phyloP scores from a whole-genome alignment of 2,797 vertebrate genomes.

The Selene dorsalis region DNA sequence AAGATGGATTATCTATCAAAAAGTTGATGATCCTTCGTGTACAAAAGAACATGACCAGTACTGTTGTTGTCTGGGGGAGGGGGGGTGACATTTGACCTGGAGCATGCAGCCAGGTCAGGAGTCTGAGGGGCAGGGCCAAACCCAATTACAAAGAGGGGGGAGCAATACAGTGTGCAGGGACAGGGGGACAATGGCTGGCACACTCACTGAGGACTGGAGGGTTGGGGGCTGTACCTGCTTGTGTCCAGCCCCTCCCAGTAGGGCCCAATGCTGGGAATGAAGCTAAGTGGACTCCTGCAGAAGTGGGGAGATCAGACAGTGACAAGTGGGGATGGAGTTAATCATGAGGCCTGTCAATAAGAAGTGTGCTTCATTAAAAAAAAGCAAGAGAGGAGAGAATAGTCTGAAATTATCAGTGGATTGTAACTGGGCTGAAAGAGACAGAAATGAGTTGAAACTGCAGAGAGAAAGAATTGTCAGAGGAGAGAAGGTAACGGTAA shows the following conservation, averaged over 20 bases:
- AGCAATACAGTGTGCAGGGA: conserved; percentile 55
- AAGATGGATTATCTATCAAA: not conserved
- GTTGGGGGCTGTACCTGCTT: conserved; percentile 78
- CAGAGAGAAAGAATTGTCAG: conserved; percentile 3
- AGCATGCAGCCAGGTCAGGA: conserved; percentile 64
- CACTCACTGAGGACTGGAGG: conserved; percentile 84
- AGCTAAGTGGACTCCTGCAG: conserved; percentile 83
- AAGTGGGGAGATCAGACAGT: conserved; percentile 71
- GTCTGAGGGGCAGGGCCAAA: conserved; percentile 51
- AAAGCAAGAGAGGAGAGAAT: conserved; percentile 34
- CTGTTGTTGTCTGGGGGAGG: conserved; percentile 59
- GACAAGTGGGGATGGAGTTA: conserved; percentile 50
- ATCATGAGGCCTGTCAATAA: conserved; percentile 60
- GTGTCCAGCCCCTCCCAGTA: conserved; percentile 82
- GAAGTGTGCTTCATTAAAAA: conserved; percentile 26
- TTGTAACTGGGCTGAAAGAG: conserved; percentile 2
- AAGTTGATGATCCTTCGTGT: conserved; percentile 13
- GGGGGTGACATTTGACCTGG: conserved; percentile 25
- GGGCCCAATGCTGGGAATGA: conserved; percentile 82
- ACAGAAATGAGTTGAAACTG: conserved; percentile 7
- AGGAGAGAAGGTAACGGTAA: not conserved
- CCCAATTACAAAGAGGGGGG: conserved; percentile 55
- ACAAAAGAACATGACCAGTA: conserved; percentile 29
- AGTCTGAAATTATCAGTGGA: not conserved
- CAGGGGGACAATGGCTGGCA: conserved; percentile 65